phyloP scores from a whole-genome alignment of 2,113 vertebrate genomes.

The Lamprotornis superbus region DNA sequence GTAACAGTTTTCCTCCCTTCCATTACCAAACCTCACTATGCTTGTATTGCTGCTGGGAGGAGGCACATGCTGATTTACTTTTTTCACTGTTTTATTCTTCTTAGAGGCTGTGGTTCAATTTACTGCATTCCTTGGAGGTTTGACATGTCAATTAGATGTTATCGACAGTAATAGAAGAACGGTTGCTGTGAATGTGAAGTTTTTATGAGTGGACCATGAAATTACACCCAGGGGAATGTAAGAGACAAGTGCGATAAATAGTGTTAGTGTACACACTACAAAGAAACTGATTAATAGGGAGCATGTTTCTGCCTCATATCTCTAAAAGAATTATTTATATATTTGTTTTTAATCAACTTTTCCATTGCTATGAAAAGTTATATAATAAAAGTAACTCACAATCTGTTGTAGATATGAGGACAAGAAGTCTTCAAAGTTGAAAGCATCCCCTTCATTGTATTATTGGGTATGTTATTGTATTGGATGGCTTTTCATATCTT shows the following conservation, averaged over 20 bases:
- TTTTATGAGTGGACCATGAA: constrained; percentile 71
- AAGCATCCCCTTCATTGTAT: constrained; percentile 6
- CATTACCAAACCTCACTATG: neutral
- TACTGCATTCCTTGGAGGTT: constrained; percentile 68
- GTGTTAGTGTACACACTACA: constrained; percentile 1
- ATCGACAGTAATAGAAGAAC: constrained; percentile 73
- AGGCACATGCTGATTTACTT: constrained; percentile 62
- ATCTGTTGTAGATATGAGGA: neutral
- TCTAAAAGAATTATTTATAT: constrained; percentile 55
- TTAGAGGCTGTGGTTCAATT: constrained; percentile 67
- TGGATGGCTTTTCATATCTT: neutral
- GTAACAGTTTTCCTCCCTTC: constrained; percentile 32
- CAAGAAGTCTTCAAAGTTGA: constrained; percentile 29
- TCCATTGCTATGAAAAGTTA: constrained; percentile 50
- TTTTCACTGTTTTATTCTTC: constrained; percentile 64
- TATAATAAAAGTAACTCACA: constrained; percentile 43
- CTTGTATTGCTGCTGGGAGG: constrained; percentile 1
- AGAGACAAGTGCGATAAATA: constrained; percentile 50
- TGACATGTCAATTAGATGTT: constrained; percentile 79
- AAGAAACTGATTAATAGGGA: constrained; percentile 64
- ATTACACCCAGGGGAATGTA: constrained; percentile 61
- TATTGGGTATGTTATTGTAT: neutral
- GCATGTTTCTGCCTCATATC: constrained; percentile 29
- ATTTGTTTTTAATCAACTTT: constrained; percentile 63
- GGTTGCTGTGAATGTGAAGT: constrained; percentile 72